Evolutionary conservation across 2,797 vertebrate genomes (phyloP), one percentile per base, ranked within the genome.

Genomic region (Lacerta agilis): DNA sequence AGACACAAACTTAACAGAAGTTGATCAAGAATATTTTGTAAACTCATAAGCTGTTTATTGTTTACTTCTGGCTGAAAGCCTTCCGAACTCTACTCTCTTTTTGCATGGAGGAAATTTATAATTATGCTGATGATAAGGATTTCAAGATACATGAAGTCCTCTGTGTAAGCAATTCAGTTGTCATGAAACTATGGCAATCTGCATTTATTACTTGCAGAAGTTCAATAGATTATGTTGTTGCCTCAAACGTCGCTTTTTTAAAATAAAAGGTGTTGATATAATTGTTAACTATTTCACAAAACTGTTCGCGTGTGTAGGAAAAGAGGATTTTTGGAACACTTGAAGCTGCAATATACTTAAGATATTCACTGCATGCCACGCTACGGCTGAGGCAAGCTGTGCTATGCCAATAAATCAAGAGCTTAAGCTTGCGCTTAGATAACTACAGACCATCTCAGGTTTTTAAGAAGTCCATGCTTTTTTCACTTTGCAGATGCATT

Each of bases 401-500:
- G 45, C 4, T 85, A 82, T 1, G 25, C 73, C 89, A 93, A 78
- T 81, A 92, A 95, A 90, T 72, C 82, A 93, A 85, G 55, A 17
- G 64, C 90, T 91, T 88, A 83, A 93, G 90, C 77, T 78, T 38
- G 15, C 27, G 2, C 58, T 73, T 88, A 81, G 72, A 72, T 64
- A 55, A 4, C 55, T 77, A 86, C 75, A 87, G 81, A 87, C 38
- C 87, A 13, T 89, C 90, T 45, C 71, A 38, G 64, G 92, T 13
- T 87, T 93, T 85, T 87, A 45, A 78, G 81, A 90, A 90, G 73
- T 17, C 85, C 88, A 87, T 66, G 1, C 72, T 90, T 76, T 20
- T 82, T 15, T 92, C 38, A 41, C 64, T 92, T 86, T 92, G 82
- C 85, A 90, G 90, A 91, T 90, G 29, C 9, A 82, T 79, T 83